phyloP scores from a whole-genome alignment of 2,113 vertebrate genomes.

The Sorex fumeus region DNA sequence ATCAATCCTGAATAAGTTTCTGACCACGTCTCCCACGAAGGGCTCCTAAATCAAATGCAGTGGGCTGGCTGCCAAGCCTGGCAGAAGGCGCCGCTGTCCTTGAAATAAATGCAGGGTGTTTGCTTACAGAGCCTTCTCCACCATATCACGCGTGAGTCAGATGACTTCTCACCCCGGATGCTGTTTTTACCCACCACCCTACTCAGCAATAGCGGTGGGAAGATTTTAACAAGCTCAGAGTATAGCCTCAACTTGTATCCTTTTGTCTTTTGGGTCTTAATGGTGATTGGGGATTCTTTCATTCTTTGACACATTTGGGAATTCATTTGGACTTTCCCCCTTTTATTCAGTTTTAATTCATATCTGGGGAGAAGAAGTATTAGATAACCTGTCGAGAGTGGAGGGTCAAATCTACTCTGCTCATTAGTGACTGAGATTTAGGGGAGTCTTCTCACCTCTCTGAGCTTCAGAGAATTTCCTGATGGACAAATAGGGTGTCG shows the following conservation, averaged over 20 bases:
- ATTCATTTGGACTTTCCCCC: constrained; percentile 50
- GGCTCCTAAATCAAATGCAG: background rate
- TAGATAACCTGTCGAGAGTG: background rate
- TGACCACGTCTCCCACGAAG: constrained; percentile 44
- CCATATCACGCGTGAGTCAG: constrained; percentile 72
- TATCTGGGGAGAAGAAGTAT: background rate
- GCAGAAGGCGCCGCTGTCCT: constrained; percentile 50
- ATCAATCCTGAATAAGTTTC: constrained; percentile 65
- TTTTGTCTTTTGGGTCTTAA: constrained; percentile 54
- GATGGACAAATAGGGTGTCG: background rate
- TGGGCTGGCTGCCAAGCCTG: constrained; percentile 61
- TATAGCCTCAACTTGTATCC: constrained; percentile 56
- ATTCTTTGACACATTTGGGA: constrained; percentile 18
- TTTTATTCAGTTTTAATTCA: constrained; percentile 62
- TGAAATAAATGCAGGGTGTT: constrained; percentile 77
- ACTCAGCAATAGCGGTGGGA: constrained; percentile 51
- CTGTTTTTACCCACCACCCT: constrained; percentile 74
- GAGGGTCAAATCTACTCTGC: background rate
- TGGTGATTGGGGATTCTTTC: constrained; percentile 6
- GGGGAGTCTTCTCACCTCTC: background rate
- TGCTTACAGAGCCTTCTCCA: constrained; percentile 75
- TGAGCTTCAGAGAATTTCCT: background rate
- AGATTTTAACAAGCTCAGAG: constrained; percentile 70
- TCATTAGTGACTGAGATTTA: background rate
- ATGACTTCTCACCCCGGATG: constrained; percentile 77